phyloP scores from a whole-genome alignment of 2,113 vertebrate species.

The Electrona antarctica region DNA sequence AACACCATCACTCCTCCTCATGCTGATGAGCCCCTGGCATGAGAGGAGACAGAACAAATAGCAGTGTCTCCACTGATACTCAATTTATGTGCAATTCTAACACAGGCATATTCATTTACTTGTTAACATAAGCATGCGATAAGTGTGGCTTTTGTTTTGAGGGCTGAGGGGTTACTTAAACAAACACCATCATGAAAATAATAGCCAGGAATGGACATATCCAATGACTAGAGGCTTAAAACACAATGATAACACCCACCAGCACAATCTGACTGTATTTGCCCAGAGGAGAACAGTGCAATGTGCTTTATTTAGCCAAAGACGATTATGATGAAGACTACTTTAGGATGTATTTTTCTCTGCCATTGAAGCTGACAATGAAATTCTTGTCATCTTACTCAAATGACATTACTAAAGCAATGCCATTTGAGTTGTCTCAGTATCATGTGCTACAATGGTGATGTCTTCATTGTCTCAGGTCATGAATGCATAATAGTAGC shows the following conservation, averaged over 20 bases:
- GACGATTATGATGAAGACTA: background rate
- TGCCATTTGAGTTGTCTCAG: constrained; percentile 24
- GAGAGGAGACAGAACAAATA: constrained; percentile 27
- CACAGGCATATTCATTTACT: background rate
- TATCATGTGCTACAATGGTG: constrained; percentile 44
- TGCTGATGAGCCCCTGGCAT: constrained; percentile 41
- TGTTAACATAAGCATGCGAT: background rate
- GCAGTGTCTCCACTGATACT: constrained; percentile 14
- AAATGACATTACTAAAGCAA: constrained; percentile 3
- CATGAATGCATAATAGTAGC: constrained; percentile 59
- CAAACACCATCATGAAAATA: background rate
- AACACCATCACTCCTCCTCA: constrained; percentile 40
- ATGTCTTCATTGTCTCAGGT: constrained; percentile 59
- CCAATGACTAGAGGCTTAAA: too few species aligned
- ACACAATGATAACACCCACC: too few species aligned
- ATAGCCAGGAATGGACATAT: too few species aligned
- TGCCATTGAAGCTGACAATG: constrained; percentile 39
- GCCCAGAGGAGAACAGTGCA: background rate
- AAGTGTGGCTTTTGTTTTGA: background rate
- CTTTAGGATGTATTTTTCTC: constrained; percentile 11
- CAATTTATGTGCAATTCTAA: background rate
- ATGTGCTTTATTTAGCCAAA: background rate
- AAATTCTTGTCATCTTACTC: constrained; percentile 15
- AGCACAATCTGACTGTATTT: background rate
- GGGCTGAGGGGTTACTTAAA: too few species aligned